These are phyloP conservation scores for Centropus unirufus DNA, from an alignment of 2,113 vertebrate species.

Conservation along the genomic window DNA sequence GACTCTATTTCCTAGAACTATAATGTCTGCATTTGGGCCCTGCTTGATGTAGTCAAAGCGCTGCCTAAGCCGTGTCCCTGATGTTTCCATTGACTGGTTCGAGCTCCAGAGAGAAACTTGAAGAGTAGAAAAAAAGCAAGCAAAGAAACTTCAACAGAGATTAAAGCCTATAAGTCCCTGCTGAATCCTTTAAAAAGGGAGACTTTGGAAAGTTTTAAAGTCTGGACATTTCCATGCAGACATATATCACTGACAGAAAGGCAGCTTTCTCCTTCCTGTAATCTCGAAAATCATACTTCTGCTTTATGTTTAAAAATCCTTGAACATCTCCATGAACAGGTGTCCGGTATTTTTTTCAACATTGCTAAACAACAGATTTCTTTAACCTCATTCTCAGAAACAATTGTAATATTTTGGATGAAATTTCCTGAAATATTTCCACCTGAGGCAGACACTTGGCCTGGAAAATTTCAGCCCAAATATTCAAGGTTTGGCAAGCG, in stretches of 20 bases:
- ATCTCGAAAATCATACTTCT: background rate
- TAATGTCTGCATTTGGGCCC: background rate
- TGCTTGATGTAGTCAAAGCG: background rate
- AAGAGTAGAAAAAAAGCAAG: background rate
- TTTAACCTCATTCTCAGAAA: constrained; percentile 54
- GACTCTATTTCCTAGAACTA: background rate
- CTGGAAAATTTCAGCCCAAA: constrained; percentile 61
- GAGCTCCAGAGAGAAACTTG: background rate
- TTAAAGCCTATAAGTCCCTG: background rate
- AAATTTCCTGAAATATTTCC: constrained; percentile 56
- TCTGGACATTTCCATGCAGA: background rate
- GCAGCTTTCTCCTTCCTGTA: background rate
- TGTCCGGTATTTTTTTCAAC: constrained; percentile 9
- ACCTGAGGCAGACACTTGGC: constrained; percentile 61
- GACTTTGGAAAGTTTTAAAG: background rate
- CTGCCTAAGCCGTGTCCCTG: background rate
- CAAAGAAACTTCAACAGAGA: background rate
- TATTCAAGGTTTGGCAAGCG: constrained; percentile 35
- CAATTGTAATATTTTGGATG: constrained; percentile 53
- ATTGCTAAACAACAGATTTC: constrained; percentile 36
- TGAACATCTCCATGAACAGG: background rate
- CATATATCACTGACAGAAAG: background rate
- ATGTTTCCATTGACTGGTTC: background rate
- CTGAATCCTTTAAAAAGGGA: background rate
- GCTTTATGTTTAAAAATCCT: background rate